A percentile compares a stretch with the other conserved stretches of the same genome.
These are phyloP conservation scores for Acleris holmiana DNA, from an alignment of 2,888 invertebrate species.

Conservation along the genomic window DNA sequence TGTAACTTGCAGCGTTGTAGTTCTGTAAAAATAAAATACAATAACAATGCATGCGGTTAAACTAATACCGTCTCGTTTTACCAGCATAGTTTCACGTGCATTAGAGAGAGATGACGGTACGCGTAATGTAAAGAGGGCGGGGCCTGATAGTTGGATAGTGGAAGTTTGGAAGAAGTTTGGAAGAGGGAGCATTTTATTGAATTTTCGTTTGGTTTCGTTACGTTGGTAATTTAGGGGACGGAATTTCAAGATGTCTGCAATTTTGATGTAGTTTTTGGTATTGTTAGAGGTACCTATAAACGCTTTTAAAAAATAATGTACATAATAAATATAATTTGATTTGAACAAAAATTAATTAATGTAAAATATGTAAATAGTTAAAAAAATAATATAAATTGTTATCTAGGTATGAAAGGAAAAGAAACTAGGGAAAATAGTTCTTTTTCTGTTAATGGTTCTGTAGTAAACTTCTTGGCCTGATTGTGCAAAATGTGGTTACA, in stretches of 20 bases:
- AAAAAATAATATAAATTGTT: too few species aligned
- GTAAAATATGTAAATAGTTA: too few species aligned
- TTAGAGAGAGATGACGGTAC: slow-evolving; percentile 57
- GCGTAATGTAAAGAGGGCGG: slow-evolving; percentile 60
- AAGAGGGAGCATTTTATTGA: slow-evolving; percentile 80
- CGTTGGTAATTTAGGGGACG: slow-evolving; percentile 56
- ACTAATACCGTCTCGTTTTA: slow-evolving; percentile 64
- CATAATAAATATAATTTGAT: too few species aligned
- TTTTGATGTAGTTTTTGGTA: slow-evolving; percentile 27
- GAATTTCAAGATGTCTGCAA: slow-evolving; percentile 59
- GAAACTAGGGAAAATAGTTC: too few species aligned
- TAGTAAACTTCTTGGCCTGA: too few species aligned
- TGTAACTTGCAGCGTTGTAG: slow-evolving; percentile 45
- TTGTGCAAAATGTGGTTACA: too few species aligned
- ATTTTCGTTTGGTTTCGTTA: slow-evolving; percentile 66
- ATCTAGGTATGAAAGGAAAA: too few species aligned
- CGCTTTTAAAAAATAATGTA: background rate
- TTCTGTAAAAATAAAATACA: slow-evolving; percentile 64
- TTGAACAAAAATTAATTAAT: too few species aligned
- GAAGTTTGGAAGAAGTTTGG: slow-evolving; percentile 80
- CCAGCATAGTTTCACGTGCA: slow-evolving; percentile 44
- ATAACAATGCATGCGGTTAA: slow-evolving; percentile 72
- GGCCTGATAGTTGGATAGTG: slow-evolving; percentile 76
- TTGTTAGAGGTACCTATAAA: background rate
- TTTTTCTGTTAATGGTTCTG: too few species aligned